These are phyloP conservation scores for Aplodontia rufa DNA, from an alignment of 2,113 vertebrate species.

Conservation along the genomic window DNA sequence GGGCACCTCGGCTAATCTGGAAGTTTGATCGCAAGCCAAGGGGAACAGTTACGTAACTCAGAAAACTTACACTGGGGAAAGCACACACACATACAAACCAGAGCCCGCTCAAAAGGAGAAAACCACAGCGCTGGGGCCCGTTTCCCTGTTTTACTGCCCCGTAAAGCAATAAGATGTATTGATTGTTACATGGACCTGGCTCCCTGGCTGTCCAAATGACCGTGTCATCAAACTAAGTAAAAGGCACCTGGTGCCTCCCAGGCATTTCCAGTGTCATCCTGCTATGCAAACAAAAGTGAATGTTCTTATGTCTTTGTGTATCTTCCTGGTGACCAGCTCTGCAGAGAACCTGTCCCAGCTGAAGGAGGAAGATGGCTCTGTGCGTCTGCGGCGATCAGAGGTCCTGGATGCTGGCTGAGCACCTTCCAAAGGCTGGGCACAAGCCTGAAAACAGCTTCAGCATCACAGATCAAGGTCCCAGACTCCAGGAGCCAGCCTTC, in stretches of 20 bases:
- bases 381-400: neutral
- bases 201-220: neutral
- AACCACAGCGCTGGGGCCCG: neutral
- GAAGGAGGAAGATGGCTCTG: too few species aligned
- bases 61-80: slow-evolving; percentile 78
- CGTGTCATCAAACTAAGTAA: neutral
- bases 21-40: slow-evolving; percentile 80
- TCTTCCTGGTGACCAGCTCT: neutral
- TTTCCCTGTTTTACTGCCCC: neutral
- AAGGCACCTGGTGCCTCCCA: neutral
- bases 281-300: neutral
- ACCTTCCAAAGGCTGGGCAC: rapidly evolving
- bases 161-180: neutral
- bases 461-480: neutral
- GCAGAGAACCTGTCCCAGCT: rapidly evolving
- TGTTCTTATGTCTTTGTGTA: neutral
- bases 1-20: slow-evolving; percentile 79
- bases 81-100: neutral
- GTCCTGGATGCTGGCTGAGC: neutral
- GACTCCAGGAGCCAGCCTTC: neutral
- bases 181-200: neutral
- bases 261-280: neutral
- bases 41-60: slow-evolving; percentile 83
- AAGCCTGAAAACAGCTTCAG: neutral
- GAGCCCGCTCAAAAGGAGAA: neutral